Base-by-base conservation (phyloP, 2,888 invertebrate genomes). In the Thereva unica region DNA sequence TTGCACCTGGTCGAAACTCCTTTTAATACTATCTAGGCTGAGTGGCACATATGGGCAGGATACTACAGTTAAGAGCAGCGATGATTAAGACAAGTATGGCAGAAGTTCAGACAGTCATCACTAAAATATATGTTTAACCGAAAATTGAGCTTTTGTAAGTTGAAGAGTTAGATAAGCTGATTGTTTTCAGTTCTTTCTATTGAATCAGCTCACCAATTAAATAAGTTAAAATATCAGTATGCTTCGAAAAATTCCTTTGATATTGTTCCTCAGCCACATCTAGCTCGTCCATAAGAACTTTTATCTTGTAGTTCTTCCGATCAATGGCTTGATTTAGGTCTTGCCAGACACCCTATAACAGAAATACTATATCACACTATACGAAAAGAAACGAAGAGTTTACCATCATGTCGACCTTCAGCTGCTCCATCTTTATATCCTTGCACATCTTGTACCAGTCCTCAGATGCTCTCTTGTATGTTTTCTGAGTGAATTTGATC, bases 201-300 rank as follows among this genome's bases (percentile, higher is more conserved):
- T 49, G 9, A 49, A 49, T 3, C 2, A 3, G 38, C 42, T 49
- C 53, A 55, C 78, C 73, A 5, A 67, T 70, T 41, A 80, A 68
- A 71, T 76, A 78, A 41, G 79, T 76, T 54, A 80, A 69, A 34
- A 77, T 56, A 10, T 76, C 71, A 2, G 76, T 7, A 0, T 78
- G 76, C 2, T 70, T 73, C 5, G 72, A 71, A 44, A 73, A 75
- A 45, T 69, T 72, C 3, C 72, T 71, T 4, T 73, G 69, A 41
- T 78, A 75, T 69, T 75, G 73, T 52, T 78, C 76, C 34, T 77
- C 71, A 0, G 76, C 77, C 57, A 73, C 71, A 1, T 69, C 68
- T 47, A 80, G 72, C 5, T 75, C 77, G 0, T 73, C 71, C 5
- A 78, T 5, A 4, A 78, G 67, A 56, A 69, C 69, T 2, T 71